These are phyloP conservation scores for Ptychochromis oligacanthus DNA, from an alignment of 2,113 vertebrate species.

Conservation along the genomic window DNA sequence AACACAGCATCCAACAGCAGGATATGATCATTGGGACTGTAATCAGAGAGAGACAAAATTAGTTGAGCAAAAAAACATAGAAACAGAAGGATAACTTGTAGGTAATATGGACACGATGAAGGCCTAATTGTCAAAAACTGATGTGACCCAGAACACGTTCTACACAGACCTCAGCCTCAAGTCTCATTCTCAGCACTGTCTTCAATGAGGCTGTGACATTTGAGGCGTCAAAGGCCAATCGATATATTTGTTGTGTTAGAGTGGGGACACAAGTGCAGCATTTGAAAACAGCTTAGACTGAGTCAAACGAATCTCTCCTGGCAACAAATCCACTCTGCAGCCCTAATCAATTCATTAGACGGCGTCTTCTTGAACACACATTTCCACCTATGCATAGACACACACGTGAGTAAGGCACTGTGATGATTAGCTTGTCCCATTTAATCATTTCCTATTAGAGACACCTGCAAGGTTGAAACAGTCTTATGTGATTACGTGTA, in stretches of 20 bases:
- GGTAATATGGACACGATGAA: not conserved
- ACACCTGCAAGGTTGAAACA: conserved; percentile 64
- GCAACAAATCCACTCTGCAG: conserved; percentile 66
- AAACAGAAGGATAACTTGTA: not conserved
- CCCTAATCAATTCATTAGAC: conserved; percentile 59
- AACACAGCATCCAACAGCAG: not conserved
- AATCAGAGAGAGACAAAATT: not conserved
- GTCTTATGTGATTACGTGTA: conserved; percentile 63
- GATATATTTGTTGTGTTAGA: conserved; percentile 40
- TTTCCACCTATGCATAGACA: conserved; percentile 12
- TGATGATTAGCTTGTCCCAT: conserved; percentile 71
- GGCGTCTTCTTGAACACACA: conserved; percentile 12
- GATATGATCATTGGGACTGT: not conserved
- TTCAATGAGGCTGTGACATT: conserved; percentile 34
- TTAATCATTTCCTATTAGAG: conserved; percentile 74
- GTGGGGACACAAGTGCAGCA: conserved; percentile 18
- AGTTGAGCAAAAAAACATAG: not conserved
- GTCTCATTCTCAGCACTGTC: not conserved
- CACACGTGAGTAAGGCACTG: not conserved
- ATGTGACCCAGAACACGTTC: not conserved
- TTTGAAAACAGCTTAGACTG: conserved; percentile 27
- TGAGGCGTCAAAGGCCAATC: conserved; percentile 54
- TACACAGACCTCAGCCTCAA: not conserved
- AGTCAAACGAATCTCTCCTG: conserved; percentile 57
- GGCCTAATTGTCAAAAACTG: not conserved